These are phyloP conservation scores for Esox masquinongy DNA, from an alignment of 2,797 vertebrate genomes.

Conservation along the genomic window DNA sequence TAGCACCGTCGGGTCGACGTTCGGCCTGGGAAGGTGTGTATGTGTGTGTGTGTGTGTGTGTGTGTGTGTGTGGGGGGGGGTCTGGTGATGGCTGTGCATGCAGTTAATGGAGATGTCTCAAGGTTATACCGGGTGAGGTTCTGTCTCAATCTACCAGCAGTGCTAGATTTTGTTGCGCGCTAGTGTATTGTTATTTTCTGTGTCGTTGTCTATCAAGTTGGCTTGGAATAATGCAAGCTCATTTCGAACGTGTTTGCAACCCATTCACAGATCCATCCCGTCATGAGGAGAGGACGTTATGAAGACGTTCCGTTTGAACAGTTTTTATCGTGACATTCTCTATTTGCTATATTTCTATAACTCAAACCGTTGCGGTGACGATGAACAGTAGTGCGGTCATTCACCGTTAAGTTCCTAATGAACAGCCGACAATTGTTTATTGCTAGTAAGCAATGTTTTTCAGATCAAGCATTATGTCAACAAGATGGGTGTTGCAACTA, in stretches of 20 bases:
- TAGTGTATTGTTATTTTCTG: not conserved
- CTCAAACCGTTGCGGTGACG: too few relatives aligned
- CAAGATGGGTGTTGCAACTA: slow-evolving; percentile 57
- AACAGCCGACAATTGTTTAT: too few relatives aligned
- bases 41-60: slow-evolving; percentile 30
- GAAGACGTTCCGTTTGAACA: not conserved
- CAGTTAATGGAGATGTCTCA: slow-evolving; percentile 5
- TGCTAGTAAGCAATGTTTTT: too few relatives aligned
- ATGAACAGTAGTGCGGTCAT: too few relatives aligned
- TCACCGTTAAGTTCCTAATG: too few relatives aligned
- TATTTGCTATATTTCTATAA: not conserved
- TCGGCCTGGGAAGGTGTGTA: slow-evolving; percentile 15
- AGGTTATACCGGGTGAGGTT: slow-evolving; percentile 12
- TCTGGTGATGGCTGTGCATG: not conserved
- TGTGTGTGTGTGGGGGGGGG: slow-evolving; percentile 25
- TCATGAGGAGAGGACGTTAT: not conserved
- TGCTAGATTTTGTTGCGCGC: not conserved
- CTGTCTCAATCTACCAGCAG: not conserved
- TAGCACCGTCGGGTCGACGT: slow-evolving; percentile 10
- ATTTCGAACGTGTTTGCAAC: not conserved
- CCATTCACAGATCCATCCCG: not conserved
- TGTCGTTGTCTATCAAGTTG: not conserved
- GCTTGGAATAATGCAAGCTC: not conserved
- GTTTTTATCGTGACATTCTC: not conserved
- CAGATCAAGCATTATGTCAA: slow-evolving; percentile 29